A percentile compares a stretch with the other conserved stretches of the same genome.
Conservation (phyloP, 2,113 vertebrate genomes). For the Cephalopterus ornatus region DNA sequence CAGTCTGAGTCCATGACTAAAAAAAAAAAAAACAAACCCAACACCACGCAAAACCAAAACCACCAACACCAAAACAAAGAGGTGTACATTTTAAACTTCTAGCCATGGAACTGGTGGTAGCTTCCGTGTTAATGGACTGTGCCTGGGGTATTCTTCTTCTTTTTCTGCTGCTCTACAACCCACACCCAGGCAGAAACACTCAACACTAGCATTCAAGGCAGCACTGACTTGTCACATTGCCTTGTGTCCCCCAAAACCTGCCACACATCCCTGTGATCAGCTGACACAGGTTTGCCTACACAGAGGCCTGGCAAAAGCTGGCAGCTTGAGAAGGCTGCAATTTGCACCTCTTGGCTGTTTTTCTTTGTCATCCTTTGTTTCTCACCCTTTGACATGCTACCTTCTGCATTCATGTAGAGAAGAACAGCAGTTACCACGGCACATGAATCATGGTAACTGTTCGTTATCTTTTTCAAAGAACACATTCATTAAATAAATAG, state of each 20-base stretch:
- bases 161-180: background rate
- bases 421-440: background rate
- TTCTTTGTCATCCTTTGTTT: background rate
- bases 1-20: background rate
- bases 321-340: background rate
- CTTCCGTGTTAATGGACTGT: accelerated
- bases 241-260: background rate
- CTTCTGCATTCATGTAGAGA: background rate
- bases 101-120: background rate
- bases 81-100: background rate
- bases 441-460: background rate
- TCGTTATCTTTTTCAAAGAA: background rate
- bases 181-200: background rate
- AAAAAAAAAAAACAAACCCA: background rate
- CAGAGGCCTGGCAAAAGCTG: background rate
- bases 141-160: background rate
- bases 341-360: background rate
- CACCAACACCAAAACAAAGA: background rate
- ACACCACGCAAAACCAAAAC: background rate
- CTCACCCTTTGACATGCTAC: background rate
- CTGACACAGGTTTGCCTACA: background rate
- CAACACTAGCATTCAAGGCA: background rate
- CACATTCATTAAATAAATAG: background rate
- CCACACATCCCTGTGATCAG: background rate
- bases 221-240: background rate